Evolutionary conservation across 2,888 invertebrate species (phyloP).

Genomic region (Lysandra bellargus): DNA sequence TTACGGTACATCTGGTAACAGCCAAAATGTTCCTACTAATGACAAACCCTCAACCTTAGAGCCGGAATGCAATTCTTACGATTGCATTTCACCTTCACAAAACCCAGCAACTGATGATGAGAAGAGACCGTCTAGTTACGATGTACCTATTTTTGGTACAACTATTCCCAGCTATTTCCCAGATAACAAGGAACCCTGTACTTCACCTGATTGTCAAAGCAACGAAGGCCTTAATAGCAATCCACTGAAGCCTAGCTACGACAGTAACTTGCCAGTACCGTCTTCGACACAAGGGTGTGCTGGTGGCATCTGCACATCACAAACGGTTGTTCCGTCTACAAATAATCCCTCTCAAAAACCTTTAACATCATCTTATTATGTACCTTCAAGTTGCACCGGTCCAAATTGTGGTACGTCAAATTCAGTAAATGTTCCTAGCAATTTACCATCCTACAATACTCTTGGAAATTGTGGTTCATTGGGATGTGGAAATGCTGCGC

Average conservation of each 20-base stretch:
- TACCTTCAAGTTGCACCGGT: not conserved
- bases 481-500: conserved; percentile 8
- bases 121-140: conserved; percentile 49
- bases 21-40: conserved; percentile 48
- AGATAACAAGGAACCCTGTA: conserved; percentile 38
- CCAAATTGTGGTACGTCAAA: conserved; percentile 32
- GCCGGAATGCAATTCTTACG: conserved; percentile 45
- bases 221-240: conserved; percentile 25
- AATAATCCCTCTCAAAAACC: not conserved
- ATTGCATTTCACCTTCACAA: conserved; percentile 40
- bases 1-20: conserved; percentile 31
- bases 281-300: conserved; percentile 33
- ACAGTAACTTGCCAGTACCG: not conserved
- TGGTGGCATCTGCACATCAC: conserved; percentile 39
- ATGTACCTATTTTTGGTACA: conserved; percentile 46
- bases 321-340: not conserved
- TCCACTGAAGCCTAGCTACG: conserved; percentile 14
- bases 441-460: not conserved
- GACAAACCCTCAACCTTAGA: conserved; percentile 58
- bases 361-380: conserved; percentile 5
- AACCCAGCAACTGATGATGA: conserved; percentile 39
- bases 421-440: conserved; percentile 17
- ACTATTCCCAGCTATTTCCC: conserved; percentile 33
- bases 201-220: conserved; percentile 38
- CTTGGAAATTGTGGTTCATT: conserved; percentile 18